Percentiles rank a stretch among this genome's conserved stretches.
Evolutionary conservation across 1,140 invertebrate genomes (phyloP).

Genomic region (Drosophila ogumai): DNA sequence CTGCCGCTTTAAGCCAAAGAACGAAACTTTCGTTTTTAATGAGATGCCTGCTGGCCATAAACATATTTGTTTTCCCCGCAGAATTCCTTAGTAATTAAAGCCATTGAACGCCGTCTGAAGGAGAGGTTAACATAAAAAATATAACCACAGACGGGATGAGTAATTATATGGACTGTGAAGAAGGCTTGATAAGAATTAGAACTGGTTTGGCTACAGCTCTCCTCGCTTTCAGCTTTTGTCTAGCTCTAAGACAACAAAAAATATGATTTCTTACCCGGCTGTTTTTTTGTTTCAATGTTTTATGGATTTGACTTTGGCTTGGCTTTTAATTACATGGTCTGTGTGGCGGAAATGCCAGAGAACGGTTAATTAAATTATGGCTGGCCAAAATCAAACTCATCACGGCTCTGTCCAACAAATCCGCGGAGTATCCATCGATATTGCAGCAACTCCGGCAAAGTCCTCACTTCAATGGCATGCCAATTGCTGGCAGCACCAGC

Average conservation of each 20-base stretch:
- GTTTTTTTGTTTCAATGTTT: conserved; percentile 17
- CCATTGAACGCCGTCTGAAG: conserved; percentile 56
- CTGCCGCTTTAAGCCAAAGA: conserved; percentile 28
- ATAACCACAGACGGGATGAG: conserved; percentile 47
- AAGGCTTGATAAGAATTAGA: conserved; percentile 79
- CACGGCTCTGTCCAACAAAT: conserved; percentile 5
- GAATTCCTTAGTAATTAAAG: conserved; percentile 75
- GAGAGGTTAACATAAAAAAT: conserved; percentile 7
- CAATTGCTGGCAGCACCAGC: conserved; percentile 61
- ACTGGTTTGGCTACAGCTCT: conserved; percentile 59
- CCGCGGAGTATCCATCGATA: conserved; percentile 21
- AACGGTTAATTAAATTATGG: conserved; percentile 62
- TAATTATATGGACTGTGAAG: conserved; percentile 76
- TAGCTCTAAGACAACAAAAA: conserved; percentile 20
- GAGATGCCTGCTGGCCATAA: conserved; percentile 56
- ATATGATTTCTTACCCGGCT: conserved; percentile 43
- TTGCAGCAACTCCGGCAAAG: conserved; percentile 31
- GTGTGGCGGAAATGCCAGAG: conserved; percentile 70
- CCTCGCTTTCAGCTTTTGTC: conserved; percentile 26
- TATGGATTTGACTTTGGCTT: conserved; percentile 66
- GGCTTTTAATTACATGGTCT: conserved; percentile 70
- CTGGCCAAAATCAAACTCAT: conserved; percentile 41
- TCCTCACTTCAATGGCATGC: conserved; percentile 68
- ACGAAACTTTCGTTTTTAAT: conserved; percentile 80
- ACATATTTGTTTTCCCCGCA: conserved; percentile 51